Conservation (phyloP, 2,888 invertebrate genomes). For the Dromius quadrimaculatus region DNA sequence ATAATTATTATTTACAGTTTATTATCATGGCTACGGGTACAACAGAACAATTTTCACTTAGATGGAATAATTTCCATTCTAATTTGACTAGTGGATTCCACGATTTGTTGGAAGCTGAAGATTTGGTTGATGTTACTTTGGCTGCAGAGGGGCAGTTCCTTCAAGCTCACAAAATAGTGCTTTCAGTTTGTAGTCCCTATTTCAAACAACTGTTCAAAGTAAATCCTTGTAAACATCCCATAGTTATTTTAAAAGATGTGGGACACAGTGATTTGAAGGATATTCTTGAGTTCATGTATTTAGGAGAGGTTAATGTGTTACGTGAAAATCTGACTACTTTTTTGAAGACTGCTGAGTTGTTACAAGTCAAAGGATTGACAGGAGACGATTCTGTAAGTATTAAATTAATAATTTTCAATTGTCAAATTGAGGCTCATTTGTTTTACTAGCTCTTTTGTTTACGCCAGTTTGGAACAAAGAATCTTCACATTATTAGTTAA, state of each 20-base stretch:
- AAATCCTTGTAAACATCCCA: slow-evolving; percentile 80
- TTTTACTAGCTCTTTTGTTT: too few species aligned
- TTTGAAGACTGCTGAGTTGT: slow-evolving; percentile 76
- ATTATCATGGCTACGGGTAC: slow-evolving; percentile 62
- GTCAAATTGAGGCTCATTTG: too few species aligned
- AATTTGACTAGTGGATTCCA: slow-evolving; percentile 81
- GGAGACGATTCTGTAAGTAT: slow-evolving; percentile 66
- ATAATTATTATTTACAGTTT: slow-evolving; percentile 20
- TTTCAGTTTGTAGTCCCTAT: slow-evolving; percentile 84
- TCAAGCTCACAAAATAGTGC: slow-evolving; percentile 81
- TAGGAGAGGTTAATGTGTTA: slow-evolving; percentile 79
- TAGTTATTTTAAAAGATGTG: slow-evolving; percentile 79
- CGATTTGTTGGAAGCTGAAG: slow-evolving; percentile 77
- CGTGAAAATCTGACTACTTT: slow-evolving; percentile 78
- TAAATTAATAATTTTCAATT: too few species aligned
- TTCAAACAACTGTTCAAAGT: slow-evolving; percentile 82
- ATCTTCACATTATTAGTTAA: too few species aligned
- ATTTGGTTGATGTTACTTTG: slow-evolving; percentile 82
- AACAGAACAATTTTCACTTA: slow-evolving; percentile 79
- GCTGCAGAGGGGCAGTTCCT: slow-evolving; percentile 83
- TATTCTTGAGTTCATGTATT: slow-evolving; percentile 80
- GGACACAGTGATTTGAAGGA: slow-evolving; percentile 76
- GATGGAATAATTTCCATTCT: slow-evolving; percentile 85
- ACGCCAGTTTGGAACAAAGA: too few species aligned
- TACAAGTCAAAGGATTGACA: slow-evolving; percentile 79